Evolutionary conservation across 2,797 vertebrate genomes (phyloP), one percentile per base, ranked within the genome.

Genomic region (Sebastes hubbsi): DNA sequence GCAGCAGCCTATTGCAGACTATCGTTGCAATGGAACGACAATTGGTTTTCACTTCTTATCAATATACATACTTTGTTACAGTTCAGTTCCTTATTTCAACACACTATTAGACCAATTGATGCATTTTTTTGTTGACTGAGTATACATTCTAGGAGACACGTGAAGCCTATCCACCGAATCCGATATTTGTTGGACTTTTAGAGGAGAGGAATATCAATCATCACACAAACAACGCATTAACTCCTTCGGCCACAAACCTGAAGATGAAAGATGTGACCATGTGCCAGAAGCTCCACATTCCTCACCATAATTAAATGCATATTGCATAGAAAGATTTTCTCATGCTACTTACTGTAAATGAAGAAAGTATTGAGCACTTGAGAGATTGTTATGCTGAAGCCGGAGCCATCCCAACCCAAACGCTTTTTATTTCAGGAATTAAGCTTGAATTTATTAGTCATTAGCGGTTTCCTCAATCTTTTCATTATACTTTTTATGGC

Each of bases 391-490:
- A 55, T 77, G 65, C 65, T 34, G 56, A 52, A 59, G 30, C 34
- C 9, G 3, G 16, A 67, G 18, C 59, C 52, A 56, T 67, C 55
- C 8, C 38, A n/a, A 46, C 55, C 8, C 38, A n/a, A 46, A 16
- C 1, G 1, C 56, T 77, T 54, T 83, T 71, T 52, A 84, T 71
- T 83, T 58, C 52, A 75, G 24, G 61, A 88, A 82, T 86, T 68
- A 81, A 77, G 63, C 11, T 64, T 59, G 62, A 84, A 84, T 87
- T 77, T 82, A 87, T 82, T 82, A 70, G 69, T 84, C 80, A 75
- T 86, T 81, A 74, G 73, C 16, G 8, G 24, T 82, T 88, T 83
- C 72, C 30, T 60, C 71, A 60, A 27, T 87, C 46, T 80, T 54
- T 61, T 87, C 70, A 82, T 78, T 83, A 36, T 13, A 73, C 54